Conservation (phyloP, 2,888 invertebrate species). For the Agrotis exclamationis region DNA sequence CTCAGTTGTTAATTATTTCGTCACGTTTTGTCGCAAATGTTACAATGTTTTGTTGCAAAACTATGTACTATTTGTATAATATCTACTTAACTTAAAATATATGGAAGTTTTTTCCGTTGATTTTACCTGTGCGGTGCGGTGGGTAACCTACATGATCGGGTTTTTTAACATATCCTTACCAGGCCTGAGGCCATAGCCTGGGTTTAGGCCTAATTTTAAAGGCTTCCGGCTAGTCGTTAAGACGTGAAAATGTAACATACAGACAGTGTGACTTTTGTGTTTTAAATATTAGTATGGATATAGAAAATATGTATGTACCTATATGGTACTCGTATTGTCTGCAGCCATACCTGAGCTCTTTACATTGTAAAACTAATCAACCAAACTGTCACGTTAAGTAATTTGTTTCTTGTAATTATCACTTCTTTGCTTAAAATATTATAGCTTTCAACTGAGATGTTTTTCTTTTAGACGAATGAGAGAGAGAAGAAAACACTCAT, state of each 20-base stretch:
- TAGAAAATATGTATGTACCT: not conserved
- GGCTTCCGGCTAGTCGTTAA: not conserved
- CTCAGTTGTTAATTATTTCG: constrained; percentile 4
- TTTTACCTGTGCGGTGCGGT: too few relatives aligned
- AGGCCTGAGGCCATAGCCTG: too few relatives aligned
- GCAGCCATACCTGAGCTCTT: constrained; percentile 18
- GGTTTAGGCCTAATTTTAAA: too few relatives aligned
- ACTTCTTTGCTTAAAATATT: not conserved
- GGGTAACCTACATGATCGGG: too few relatives aligned
- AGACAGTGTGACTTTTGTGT: not conserved
- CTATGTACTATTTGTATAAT: not conserved
- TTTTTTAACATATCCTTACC: too few relatives aligned
- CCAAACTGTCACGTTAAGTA: not conserved
- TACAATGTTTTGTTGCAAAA: not conserved
- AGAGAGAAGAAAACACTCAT: not conserved
- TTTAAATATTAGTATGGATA: not conserved
- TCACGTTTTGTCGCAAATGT: constrained; percentile 25
- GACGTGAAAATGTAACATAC: not conserved
- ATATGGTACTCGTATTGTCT: constrained; percentile 10
- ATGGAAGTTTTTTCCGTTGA: too few relatives aligned
- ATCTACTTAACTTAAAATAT: not conserved
- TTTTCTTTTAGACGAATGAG: not conserved
- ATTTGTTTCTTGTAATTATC: constrained; percentile 20
- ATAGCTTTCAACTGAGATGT: not conserved
- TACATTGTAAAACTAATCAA: constrained; percentile 27